phyloP scores from a whole-genome alignment of 2,113 vertebrate genomes.

The Gracilinanus agilis region DNA sequence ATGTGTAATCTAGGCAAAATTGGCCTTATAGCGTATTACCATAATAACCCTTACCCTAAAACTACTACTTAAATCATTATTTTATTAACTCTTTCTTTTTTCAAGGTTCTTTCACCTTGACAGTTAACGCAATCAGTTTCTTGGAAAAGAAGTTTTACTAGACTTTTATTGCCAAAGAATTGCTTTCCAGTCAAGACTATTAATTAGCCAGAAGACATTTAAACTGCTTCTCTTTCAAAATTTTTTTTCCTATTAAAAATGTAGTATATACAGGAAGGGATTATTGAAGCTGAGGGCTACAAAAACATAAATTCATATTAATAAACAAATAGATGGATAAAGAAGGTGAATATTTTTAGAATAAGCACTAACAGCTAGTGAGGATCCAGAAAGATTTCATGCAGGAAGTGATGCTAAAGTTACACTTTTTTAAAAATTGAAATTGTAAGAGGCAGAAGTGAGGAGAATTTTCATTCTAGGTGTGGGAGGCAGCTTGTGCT shows the following conservation, averaged over 20 bases:
- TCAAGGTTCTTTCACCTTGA: background rate
- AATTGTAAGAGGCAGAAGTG: too few species aligned
- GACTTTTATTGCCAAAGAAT: background rate
- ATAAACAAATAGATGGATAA: background rate
- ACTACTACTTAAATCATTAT: background rate
- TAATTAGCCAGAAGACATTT: background rate
- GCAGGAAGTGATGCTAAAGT: background rate
- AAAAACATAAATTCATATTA: background rate
- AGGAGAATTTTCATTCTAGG: too few species aligned
- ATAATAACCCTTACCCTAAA: background rate
- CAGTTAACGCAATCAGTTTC: background rate
- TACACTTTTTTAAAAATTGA: background rate
- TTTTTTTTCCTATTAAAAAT: background rate
- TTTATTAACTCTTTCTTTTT: background rate
- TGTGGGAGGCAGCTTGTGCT: too few species aligned
- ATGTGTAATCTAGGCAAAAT: background rate
- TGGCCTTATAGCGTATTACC: background rate
- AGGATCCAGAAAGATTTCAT: background rate
- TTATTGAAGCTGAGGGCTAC: background rate
- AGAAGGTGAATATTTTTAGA: background rate
- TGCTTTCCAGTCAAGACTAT: background rate
- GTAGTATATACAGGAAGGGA: background rate
- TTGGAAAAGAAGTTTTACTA: background rate
- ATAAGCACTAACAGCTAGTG: background rate
- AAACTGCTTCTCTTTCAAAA: background rate